Evolutionary conservation across 2,888 invertebrate genomes (phyloP).

Genomic region (Melanargia galathea): DNA sequence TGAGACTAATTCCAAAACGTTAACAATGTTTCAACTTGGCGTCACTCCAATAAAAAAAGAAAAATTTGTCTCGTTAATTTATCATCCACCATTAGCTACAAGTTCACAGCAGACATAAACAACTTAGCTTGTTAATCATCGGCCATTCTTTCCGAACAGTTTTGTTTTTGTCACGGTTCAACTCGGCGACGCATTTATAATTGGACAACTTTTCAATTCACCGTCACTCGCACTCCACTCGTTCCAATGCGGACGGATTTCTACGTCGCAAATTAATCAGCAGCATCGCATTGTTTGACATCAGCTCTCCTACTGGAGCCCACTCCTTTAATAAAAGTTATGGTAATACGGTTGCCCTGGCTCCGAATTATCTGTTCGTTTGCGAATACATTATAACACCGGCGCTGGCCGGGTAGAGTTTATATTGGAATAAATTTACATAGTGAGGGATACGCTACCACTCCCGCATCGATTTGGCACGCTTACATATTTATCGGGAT

Average conservation of each 20-base stretch:
- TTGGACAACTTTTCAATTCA: constrained; percentile 42
- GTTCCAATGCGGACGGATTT: constrained; percentile 76
- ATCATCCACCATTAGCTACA: neutral
- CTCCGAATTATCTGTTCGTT: constrained; percentile 79
- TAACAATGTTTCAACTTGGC: too few relatives aligned
- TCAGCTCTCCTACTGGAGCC: constrained; percentile 58
- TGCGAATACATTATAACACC: constrained; percentile 80
- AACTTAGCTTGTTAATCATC: neutral
- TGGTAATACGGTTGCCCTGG: constrained; percentile 75
- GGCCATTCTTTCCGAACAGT: neutral
- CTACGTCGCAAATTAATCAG: constrained; percentile 77
- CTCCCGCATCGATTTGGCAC: constrained; percentile 69
- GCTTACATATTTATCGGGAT: constrained; percentile 78
- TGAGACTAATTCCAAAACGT: too few relatives aligned
- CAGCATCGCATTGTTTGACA: constrained; percentile 71
- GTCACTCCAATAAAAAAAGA: constrained; percentile 1
- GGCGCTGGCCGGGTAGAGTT: constrained; percentile 67
- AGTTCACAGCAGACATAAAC: neutral
- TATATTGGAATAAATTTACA: constrained; percentile 83
- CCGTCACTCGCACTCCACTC: constrained; percentile 52
- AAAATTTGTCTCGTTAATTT: neutral
- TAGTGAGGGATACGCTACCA: constrained; percentile 66
- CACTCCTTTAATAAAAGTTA: constrained; percentile 81
- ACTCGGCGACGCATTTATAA: constrained; percentile 31
- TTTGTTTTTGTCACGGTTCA: neutral